Conservation (phyloP, 2,113 vertebrate species). For the Vimba vimba region DNA sequence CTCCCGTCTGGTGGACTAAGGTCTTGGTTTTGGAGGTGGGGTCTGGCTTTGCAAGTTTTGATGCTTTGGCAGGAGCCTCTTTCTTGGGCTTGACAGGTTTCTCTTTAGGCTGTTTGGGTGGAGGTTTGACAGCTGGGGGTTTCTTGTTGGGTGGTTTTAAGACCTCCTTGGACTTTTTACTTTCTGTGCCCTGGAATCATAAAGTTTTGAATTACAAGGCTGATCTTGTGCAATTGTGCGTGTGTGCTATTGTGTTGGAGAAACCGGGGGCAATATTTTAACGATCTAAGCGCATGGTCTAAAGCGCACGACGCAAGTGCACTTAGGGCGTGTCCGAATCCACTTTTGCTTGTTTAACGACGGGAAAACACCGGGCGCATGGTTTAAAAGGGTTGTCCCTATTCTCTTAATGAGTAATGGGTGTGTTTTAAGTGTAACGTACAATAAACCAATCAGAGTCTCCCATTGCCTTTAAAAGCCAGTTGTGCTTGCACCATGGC, state of each 20-base stretch:
- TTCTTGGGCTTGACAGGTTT: constrained; percentile 87
- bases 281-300: too few species aligned
- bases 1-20: constrained; percentile 79
- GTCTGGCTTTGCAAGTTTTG: constrained; percentile 62
- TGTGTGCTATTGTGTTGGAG: constrained; percentile 14
- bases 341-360: too few species aligned
- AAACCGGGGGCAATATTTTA: not conserved
- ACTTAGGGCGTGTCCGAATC: too few species aligned
- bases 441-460: too few species aligned
- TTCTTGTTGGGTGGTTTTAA: constrained; percentile 78
- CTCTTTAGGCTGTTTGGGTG: constrained; percentile 79
- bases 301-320: too few species aligned
- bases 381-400: too few species aligned
- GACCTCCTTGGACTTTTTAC: constrained; percentile 75
- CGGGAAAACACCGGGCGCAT: too few species aligned
- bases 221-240: not conserved
- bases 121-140: constrained; percentile 67
- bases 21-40: constrained; percentile 82
- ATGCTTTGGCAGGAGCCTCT: constrained; percentile 72
- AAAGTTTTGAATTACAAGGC: not conserved
- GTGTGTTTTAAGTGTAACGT: too few species aligned
- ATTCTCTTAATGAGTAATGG: too few species aligned
- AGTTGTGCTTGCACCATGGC: too few species aligned
- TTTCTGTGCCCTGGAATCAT: constrained; percentile 79
- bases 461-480: too few species aligned